Percentiles rank a stretch among this genome's conserved stretches.
Evolutionary conservation across 2,888 invertebrate species (phyloP).

Genomic region (Eledona agricola): DNA sequence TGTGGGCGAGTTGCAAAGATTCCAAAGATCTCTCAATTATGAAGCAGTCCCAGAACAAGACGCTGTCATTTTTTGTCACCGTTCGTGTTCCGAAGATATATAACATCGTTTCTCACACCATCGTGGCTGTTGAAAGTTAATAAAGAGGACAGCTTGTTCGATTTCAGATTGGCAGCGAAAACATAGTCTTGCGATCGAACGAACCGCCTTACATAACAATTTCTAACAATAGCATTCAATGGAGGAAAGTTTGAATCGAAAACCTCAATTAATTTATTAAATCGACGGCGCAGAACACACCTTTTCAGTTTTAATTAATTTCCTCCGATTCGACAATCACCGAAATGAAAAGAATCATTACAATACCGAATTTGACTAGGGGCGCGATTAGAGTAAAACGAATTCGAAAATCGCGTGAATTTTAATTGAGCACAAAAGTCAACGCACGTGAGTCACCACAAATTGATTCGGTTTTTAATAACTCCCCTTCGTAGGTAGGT

Average conservation of each 20-base stretch:
- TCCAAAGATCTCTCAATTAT: too few species aligned
- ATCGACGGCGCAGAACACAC: constrained; percentile 16
- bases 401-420: constrained; percentile 23
- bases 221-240: constrained; percentile 29
- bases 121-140: constrained; percentile 17
- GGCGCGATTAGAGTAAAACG: too few species aligned
- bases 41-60: too few species aligned
- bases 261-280: constrained; percentile 27
- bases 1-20: too few species aligned
- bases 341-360: constrained; percentile 9
- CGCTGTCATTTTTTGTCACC: too few species aligned
- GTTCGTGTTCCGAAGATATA: too few species aligned
- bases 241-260: constrained; percentile 26
- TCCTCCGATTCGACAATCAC: constrained; percentile 10
- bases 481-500: constrained; percentile 18
- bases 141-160: constrained; percentile 32
- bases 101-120: constrained; percentile 8
- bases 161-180: constrained; percentile 28
- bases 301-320: constrained; percentile 19
- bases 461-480: constrained; percentile 29
- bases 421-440: constrained; percentile 26
- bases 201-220: constrained; percentile 28
- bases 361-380: constrained; percentile 12
- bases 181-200: constrained; percentile 25
- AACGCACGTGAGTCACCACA: constrained; percentile 17